Base-by-base conservation (phyloP, 2,888 invertebrate species). In the Scaptomyza reducta region DNA sequence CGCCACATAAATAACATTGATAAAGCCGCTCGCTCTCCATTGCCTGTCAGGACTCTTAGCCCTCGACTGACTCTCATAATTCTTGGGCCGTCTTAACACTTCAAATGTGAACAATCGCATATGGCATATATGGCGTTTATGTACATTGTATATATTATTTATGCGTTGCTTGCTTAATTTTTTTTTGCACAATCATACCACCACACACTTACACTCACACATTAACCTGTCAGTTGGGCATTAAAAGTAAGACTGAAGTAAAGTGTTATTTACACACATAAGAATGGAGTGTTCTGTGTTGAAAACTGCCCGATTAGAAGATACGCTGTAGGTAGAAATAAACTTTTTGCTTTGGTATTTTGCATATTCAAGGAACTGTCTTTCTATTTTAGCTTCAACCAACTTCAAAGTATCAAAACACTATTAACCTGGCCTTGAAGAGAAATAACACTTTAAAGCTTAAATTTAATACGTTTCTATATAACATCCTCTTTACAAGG, bases 181-280 rank as follows among this genome's bases (percentile, higher is more conserved):
- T 85, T 54, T 70, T 85, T 54, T 70, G 82, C 87, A 84, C 76
- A 79, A 78, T 87, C 82, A 82, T 76, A 63, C 60, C 50, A 38
- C 58, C 44, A 51, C 60, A 61, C 59, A 58, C 55, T 9, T 27
- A 50, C 57, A 33, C 53, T 41, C 81, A 51, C 57, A 45, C 68
- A 82, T 85, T 68, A 85, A 82, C 67, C 86, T 82, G 87, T 87
- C 82, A 83, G 86, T 62, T 51, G 58, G 76, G 87, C 81, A 78
- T 82, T 83, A 87, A 69, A 74, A 73, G 65, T 77, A 85, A 87
- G 86, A 74, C 88, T 62, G 76, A 76, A 84, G 69, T 74, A 79
- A 76, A 87, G 69, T 79, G 79, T 79, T 87, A 79, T 83, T 87
- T 87, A 79, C 72, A 64, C 76, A 56, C 74, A 54, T 38, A 56